Evolutionary conservation across 92 coral and sea anemone genomes (phyloP).

Genomic region (Hydrozoanthus gracilis): DNA sequence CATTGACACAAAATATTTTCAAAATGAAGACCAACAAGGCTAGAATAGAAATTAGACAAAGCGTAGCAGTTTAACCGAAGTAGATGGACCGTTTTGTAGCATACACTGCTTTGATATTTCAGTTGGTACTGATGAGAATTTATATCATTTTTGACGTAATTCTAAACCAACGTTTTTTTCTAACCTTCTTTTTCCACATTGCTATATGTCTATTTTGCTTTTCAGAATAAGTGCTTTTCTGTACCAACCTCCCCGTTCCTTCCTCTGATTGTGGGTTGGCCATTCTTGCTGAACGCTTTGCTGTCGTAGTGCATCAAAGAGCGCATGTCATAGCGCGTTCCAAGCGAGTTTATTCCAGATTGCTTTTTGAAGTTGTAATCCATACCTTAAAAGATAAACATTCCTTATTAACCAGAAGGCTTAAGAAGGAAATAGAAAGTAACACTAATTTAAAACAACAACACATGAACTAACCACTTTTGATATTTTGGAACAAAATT

Average conservation of each 20-base stretch:
- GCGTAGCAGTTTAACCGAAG: too few species aligned
- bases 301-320: slow-evolving; percentile 44
- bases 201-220: background rate
- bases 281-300: slow-evolving; percentile 42
- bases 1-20: too few species aligned
- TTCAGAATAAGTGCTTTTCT: too few species aligned
- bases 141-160: background rate
- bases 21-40: too few species aligned
- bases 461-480: background rate
- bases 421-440: background rate
- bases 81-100: too few species aligned
- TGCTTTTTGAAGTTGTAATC: slow-evolving; percentile 28
- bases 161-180: background rate
- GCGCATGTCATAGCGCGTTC: slow-evolving; percentile 28
- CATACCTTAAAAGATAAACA: slow-evolving; percentile 10
- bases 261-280: slow-evolving; percentile 37
- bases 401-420: background rate
- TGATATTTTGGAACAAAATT: slow-evolving; percentile 8
- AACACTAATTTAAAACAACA: background rate
- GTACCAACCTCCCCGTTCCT: slow-evolving; percentile 26
- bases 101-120: too few species aligned
- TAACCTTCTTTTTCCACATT: background rate
- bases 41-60: too few species aligned
- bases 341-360: slow-evolving; percentile 30
- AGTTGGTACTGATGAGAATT: too few species aligned